Conservation (phyloP, 2,797 vertebrate species). For the Xiphorhynchus erythropygius region DNA sequence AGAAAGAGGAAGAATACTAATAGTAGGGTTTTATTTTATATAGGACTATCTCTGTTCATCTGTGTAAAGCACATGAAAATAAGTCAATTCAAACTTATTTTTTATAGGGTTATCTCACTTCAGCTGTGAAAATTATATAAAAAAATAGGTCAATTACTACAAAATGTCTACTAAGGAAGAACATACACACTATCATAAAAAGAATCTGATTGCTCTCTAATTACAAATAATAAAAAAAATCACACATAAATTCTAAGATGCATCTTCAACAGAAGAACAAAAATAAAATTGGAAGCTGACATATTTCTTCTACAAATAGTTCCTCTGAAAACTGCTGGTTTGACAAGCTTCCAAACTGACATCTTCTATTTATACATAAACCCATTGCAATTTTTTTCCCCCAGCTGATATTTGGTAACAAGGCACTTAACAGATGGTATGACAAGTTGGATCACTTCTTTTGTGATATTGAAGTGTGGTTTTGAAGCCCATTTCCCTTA, state of each 20-base stretch:
- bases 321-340: constrained; percentile 34
- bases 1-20: constrained; percentile 65
- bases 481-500: background rate
- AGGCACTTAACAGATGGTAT: constrained; percentile 46
- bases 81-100: constrained; percentile 37
- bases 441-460: constrained; percentile 20
- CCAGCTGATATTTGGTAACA: constrained; percentile 49
- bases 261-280: constrained; percentile 23
- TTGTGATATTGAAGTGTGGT: background rate
- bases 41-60: constrained; percentile 22
- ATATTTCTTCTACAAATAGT: constrained; percentile 42
- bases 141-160: constrained; percentile 30
- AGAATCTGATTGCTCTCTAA: constrained; percentile 36
- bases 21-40: constrained; percentile 57
- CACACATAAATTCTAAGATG: background rate
- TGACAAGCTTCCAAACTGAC: constrained; percentile 54
- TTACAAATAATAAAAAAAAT: constrained; percentile 19
- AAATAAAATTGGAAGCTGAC: constrained; percentile 50
- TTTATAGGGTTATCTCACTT: constrained; percentile 31
- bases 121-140: constrained; percentile 23
- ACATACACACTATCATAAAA: background rate
- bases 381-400: background rate
- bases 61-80: constrained; percentile 7
- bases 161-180: background rate
- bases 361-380: constrained; percentile 60